Percentiles rank a stretch among this genome's conserved stretches.
Conservation (phyloP, 2,113 vertebrate species). For the human (Homo sapiens) region GRCh38 chrX:26332501-26333000, state of each 20-base stretch:
- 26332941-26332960: not conserved
- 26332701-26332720: not conserved
- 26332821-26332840: not conserved
- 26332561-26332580: not conserved
- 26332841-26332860: not conserved
- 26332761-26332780: not conserved
- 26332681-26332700: not conserved
- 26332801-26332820: conserved; percentile 31
- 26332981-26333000: conserved; percentile 5
- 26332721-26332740: not conserved
- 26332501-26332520: not conserved
- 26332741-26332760: not conserved
- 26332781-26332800: not conserved
- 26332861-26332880: conserved; percentile 4
- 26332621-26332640: not conserved
- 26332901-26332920: conserved; percentile 9
- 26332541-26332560: not conserved
- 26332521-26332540: not conserved
- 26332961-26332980: not conserved
- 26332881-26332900: not conserved
- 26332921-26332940: not conserved
- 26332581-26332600: not conserved
- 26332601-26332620: not conserved
- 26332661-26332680: not conserved
- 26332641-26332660: not conserved